Evolutionary conservation across 1,140 invertebrate species (phyloP).

Genomic region (Drosophila azteca): DNA sequence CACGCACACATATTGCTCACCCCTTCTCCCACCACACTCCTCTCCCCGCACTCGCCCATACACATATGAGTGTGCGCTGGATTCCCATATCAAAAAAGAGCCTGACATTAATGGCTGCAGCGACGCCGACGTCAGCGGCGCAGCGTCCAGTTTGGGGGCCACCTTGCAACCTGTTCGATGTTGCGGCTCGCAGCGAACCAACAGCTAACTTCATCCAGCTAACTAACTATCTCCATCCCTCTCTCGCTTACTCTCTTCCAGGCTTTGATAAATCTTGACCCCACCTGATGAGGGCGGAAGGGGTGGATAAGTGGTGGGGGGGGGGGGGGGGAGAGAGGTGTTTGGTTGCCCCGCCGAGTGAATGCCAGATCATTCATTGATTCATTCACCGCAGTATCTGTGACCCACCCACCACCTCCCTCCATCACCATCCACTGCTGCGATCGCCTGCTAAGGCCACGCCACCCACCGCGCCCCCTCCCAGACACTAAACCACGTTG

Average conservation of each 20-base stretch:
- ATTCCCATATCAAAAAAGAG: slow-evolving; percentile 55
- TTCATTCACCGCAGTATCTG: slow-evolving; percentile 17
- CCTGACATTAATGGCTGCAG: slow-evolving; percentile 66
- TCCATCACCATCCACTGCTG: background rate
- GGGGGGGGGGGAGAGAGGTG: background rate
- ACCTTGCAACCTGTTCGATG: slow-evolving; percentile 34
- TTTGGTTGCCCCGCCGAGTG: background rate
- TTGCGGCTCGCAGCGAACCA: slow-evolving; percentile 4
- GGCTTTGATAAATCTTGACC: no score
- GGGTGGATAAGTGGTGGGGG: background rate
- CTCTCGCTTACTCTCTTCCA: no score
- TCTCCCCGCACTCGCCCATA: slow-evolving; percentile 6
- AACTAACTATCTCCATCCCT: no score
- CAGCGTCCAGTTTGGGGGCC: slow-evolving; percentile 40
- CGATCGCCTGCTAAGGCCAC: slow-evolving; percentile 5
- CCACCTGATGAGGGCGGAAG: no score
- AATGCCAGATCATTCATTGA: slow-evolving; percentile 37
- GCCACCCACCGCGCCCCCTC: background rate
- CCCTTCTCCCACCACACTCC: background rate
- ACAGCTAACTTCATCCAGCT: no score
- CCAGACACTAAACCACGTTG: no score
- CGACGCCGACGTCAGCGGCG: slow-evolving; percentile 31
- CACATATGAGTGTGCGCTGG: slow-evolving; percentile 45
- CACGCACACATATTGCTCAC: slow-evolving; percentile 15
- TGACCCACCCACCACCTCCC: background rate